Evolutionary conservation across 2,888 invertebrate species (phyloP).

Genomic region (Pristionchus maxplancki): DNA sequence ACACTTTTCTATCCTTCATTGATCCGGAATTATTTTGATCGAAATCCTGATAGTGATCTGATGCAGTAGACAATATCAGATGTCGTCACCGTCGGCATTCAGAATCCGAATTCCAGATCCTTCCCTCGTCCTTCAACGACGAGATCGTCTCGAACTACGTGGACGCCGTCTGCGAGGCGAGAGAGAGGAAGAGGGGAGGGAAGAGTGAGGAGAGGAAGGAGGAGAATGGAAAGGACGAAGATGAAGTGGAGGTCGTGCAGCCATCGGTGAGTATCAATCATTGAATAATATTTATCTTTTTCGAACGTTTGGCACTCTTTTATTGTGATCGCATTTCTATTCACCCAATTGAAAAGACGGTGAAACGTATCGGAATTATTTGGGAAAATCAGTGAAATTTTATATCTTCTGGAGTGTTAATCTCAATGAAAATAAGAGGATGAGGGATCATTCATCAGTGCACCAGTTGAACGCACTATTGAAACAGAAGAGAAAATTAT

Average conservation of each 20-base stretch:
- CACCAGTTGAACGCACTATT: no score
- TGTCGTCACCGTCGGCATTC: not conserved
- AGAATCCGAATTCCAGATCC: slow-evolving; percentile 22
- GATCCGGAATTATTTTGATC: not conserved
- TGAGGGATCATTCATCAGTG: no score
- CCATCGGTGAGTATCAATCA: not conserved
- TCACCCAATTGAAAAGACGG: not conserved
- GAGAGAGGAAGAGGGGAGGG: not conserved
- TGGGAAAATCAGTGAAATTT: not conserved
- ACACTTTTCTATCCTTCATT: not conserved
- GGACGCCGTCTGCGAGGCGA: not conserved
- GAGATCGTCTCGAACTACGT: slow-evolving; percentile 45
- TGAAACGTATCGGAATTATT: not conserved
- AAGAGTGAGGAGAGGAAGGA: not conserved
- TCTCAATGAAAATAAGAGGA: no score
- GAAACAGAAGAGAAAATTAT: no score
- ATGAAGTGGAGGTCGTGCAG: not conserved
- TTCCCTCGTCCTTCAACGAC: slow-evolving; percentile 18
- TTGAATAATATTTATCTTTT: not conserved
- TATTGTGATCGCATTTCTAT: not conserved
- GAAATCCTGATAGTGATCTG: not conserved
- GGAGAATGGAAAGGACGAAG: not conserved
- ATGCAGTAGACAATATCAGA: not conserved
- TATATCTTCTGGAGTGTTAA: not conserved
- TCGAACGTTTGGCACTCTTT: no score